Conservation (phyloP, 2,888 invertebrate species). For the Agonopterix heracliana region DNA sequence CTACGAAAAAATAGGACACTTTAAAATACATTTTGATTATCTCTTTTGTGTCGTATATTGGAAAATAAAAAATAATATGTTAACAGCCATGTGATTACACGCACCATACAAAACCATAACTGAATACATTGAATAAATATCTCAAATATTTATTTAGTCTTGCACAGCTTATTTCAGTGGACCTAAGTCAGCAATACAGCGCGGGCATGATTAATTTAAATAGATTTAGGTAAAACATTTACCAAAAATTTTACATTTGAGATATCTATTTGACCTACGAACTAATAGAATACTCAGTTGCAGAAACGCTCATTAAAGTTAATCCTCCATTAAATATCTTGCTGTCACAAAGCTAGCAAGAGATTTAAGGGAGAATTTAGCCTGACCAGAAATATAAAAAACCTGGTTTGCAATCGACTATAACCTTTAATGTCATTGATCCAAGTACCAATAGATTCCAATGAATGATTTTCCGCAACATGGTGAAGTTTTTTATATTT, state of each 20-base stretch:
- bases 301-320: too few species aligned
- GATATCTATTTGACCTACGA: background rate
- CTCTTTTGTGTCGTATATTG: background rate
- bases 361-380: too few species aligned
- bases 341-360: too few species aligned
- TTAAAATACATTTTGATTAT: background rate
- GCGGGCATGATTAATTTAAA: too few species aligned
- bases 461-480: too few species aligned
- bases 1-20: slow-evolving; percentile 3
- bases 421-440: too few species aligned
- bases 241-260: background rate
- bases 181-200: too few species aligned
- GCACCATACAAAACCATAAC: slow-evolving; percentile 25
- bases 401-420: too few species aligned
- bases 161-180: background rate
- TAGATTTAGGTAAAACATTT: background rate
- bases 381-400: too few species aligned
- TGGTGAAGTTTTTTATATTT: too few species aligned
- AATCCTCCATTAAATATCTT: too few species aligned
- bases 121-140: background rate
- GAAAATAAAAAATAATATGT: slow-evolving; percentile 1
- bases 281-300: background rate
- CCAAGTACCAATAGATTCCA: too few species aligned
- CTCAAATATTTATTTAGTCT: slow-evolving; percentile 4
- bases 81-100: slow-evolving; percentile 12